Conservation (phyloP, 2,888 invertebrate genomes). For the Philonicus albiceps region DNA sequence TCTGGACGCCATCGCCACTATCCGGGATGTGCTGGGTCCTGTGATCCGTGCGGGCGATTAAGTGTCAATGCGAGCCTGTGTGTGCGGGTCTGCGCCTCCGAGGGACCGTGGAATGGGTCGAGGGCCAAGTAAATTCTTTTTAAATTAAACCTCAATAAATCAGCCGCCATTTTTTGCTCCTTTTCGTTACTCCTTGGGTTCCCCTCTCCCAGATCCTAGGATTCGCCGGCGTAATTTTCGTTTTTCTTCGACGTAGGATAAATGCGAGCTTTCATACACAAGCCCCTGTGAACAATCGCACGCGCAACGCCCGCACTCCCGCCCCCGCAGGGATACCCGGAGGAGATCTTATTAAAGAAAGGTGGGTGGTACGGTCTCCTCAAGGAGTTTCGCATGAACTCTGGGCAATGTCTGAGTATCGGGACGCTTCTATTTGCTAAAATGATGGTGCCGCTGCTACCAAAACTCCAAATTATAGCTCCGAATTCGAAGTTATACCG, state of each 20-base stretch:
- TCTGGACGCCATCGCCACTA: background rate
- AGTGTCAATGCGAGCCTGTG: conserved; percentile 2
- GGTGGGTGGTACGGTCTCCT: background rate
- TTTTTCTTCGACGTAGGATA: conserved; percentile 18
- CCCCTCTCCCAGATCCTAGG: background rate
- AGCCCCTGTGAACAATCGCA: background rate
- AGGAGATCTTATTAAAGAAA: background rate
- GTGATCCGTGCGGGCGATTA: background rate
- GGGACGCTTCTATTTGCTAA: conserved; percentile 16
- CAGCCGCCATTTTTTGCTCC: conserved; percentile 44
- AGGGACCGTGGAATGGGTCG: background rate
- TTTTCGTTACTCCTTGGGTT: background rate
- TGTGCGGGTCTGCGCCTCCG: background rate
- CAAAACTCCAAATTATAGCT: conserved; percentile 25
- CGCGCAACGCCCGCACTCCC: background rate
- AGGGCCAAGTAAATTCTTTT: conserved; percentile 29
- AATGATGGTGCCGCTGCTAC: conserved; percentile 1
- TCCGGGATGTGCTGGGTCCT: background rate
- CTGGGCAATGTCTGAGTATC: background rate
- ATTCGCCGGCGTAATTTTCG: background rate
- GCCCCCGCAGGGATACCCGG: background rate
- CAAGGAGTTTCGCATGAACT: background rate
- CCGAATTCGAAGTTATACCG: background rate
- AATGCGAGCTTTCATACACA: conserved; percentile 1
- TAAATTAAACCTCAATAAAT: conserved; percentile 49